Evolutionary conservation across 1,140 invertebrate genomes (phyloP).

Genomic region (Ceratitis capitata): DNA sequence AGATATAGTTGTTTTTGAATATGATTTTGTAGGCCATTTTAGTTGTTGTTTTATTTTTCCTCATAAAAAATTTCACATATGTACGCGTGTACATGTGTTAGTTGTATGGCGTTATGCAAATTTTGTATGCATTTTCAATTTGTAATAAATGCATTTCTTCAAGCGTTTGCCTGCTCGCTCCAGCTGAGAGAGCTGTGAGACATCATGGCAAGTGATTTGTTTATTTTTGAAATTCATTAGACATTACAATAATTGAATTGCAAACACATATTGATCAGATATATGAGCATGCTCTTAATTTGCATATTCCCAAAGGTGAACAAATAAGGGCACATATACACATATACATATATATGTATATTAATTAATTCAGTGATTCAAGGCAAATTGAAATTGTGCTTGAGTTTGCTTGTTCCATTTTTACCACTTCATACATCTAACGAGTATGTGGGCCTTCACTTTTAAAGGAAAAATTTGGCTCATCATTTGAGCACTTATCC

Average conservation of each 20-base stretch:
- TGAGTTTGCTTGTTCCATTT: too few species aligned
- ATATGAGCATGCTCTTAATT: neutral
- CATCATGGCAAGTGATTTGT: conserved; percentile 29
- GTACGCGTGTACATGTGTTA: neutral
- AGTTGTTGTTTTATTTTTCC: too few species aligned
- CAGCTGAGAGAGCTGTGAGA: conserved; percentile 38
- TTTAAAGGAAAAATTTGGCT: too few species aligned
- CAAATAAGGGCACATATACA: neutral
- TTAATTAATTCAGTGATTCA: too few species aligned
- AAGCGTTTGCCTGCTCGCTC: neutral
- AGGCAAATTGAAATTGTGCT: too few species aligned
- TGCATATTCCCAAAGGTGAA: conserved; percentile 30
- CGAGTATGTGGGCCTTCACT: too few species aligned
- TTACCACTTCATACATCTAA: too few species aligned
- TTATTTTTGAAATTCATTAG: conserved; percentile 48
- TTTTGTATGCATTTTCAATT: neutral
- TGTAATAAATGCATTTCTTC: neutral
- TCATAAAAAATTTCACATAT: neutral
- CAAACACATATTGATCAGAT: neutral
- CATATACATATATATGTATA: too few species aligned
- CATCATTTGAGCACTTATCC: too few species aligned
- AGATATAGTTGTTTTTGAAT: neutral
- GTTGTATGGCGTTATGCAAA: neutral
- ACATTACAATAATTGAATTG: conserved; percentile 13
- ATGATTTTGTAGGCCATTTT: too few species aligned